Percentiles rank a stretch among this genome's conserved stretches.
These are phyloP conservation scores for Leucoraja erinaceus DNA, from an alignment of 2,113 vertebrate species.

Conservation along the genomic window DNA sequence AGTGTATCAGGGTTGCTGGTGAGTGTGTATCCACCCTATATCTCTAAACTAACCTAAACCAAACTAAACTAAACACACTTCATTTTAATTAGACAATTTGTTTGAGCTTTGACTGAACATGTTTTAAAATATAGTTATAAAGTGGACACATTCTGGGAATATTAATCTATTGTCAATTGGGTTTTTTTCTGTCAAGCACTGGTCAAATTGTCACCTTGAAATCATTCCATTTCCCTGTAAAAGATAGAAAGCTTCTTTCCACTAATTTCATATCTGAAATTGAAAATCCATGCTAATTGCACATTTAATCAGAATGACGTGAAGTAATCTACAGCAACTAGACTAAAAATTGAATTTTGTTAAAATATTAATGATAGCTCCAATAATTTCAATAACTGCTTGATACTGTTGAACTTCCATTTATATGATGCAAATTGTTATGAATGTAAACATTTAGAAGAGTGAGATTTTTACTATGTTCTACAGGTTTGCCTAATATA, in stretches of 20 bases:
- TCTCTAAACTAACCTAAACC: no score
- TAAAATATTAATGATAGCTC: neutral
- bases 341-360: neutral
- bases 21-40: no score
- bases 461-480: neutral
- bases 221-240: neutral
- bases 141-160: neutral
- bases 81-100: neutral
- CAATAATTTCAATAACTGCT: slow-evolving; percentile 23
- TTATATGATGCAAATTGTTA: slow-evolving; percentile 10
- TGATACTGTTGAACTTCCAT: neutral
- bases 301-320: neutral
- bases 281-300: slow-evolving; percentile 4
- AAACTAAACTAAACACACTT: neutral
- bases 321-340: neutral
- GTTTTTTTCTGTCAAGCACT: neutral
- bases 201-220: neutral
- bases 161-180: neutral
- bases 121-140: neutral
- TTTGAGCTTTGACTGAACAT: neutral
- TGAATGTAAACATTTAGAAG: slow-evolving; percentile 3
- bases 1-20: no score
- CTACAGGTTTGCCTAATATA: neutral
- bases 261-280: slow-evolving; percentile 14
- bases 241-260: neutral